These are phyloP conservation scores for Mallotus villosus DNA, from an alignment of 2,797 vertebrate genomes.

Conservation along the genomic window DNA sequence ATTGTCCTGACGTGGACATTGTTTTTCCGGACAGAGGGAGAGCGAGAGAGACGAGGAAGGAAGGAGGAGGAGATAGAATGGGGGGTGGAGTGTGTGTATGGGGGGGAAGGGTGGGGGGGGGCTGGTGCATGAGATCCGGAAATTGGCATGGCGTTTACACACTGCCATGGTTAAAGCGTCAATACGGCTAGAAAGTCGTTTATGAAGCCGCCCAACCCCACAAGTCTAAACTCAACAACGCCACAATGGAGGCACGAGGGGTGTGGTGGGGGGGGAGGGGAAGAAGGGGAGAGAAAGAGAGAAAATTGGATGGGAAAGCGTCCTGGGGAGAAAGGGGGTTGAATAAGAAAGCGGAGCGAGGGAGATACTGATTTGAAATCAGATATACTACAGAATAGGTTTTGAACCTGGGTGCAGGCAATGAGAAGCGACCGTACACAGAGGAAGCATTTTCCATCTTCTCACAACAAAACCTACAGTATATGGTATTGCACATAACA, in stretches of 20 bases:
- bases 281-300: constrained; percentile 22
- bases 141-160: constrained; percentile 78
- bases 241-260: constrained; percentile 16
- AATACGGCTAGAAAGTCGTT: constrained; percentile 75
- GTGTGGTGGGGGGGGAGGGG: background rate
- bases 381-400: constrained; percentile 62
- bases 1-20: constrained; percentile 77
- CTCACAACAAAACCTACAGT: constrained; percentile 54
- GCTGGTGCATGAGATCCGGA: constrained; percentile 79
- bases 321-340: constrained; percentile 56
- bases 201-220: constrained; percentile 77
- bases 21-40: constrained; percentile 71
- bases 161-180: constrained; percentile 73
- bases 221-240: constrained; percentile 72
- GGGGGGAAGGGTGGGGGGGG: constrained; percentile 26
- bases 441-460: constrained; percentile 38
- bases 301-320: constrained; percentile 73
- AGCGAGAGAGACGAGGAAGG: constrained; percentile 56
- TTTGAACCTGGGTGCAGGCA: constrained; percentile 46
- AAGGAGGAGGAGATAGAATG: constrained; percentile 37
- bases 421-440: constrained; percentile 18
- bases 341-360: constrained; percentile 65
- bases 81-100: constrained; percentile 63
- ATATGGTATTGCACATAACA: constrained; percentile 62
- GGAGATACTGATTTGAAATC: constrained; percentile 73